Evolutionary conservation across 1,140 invertebrate species (phyloP).

Genomic region (Orchesella cincta): DNA sequence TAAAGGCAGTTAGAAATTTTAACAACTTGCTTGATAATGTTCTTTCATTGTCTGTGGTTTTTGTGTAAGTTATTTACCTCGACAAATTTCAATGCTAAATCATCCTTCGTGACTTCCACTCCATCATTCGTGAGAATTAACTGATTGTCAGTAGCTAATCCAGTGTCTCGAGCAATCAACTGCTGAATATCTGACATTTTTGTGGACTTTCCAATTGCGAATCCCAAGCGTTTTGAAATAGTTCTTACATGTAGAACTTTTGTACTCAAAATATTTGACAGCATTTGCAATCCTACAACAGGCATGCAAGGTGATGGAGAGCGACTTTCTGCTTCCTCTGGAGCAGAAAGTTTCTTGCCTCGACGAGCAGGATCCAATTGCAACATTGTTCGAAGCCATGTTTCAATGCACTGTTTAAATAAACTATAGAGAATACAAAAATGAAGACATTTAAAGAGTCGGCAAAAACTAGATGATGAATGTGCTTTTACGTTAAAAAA

Average conservation of each 20-base stretch:
- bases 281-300: slow-evolving; percentile 25
- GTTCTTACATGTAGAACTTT: slow-evolving; percentile 40
- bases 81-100: slow-evolving; percentile 36
- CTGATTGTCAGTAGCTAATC: slow-evolving; percentile 33
- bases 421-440: slow-evolving; percentile 33
- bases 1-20: background rate
- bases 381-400: slow-evolving; percentile 48
- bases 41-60: background rate
- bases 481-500: too few relatives aligned
- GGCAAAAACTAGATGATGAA: too few relatives aligned
- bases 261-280: slow-evolving; percentile 38
- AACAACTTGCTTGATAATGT: background rate
- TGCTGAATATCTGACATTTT: slow-evolving; percentile 41
- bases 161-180: slow-evolving; percentile 37
- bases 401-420: slow-evolving; percentile 44
- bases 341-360: slow-evolving; percentile 31
- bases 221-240: slow-evolving; percentile 33
- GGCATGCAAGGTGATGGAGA: slow-evolving; percentile 1
- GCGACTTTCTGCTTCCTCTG: background rate
- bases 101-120: slow-evolving; percentile 19
- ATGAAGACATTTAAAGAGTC: too few relatives aligned
- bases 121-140: slow-evolving; percentile 44
- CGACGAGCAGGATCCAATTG: slow-evolving; percentile 44
- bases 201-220: slow-evolving; percentile 40
- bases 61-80: slow-evolving; percentile 24